Evolutionary conservation across 30 jellyfish, hydroid and myxozoan genomes (phyloP).

Genomic region (Mastigias papua): DNA sequence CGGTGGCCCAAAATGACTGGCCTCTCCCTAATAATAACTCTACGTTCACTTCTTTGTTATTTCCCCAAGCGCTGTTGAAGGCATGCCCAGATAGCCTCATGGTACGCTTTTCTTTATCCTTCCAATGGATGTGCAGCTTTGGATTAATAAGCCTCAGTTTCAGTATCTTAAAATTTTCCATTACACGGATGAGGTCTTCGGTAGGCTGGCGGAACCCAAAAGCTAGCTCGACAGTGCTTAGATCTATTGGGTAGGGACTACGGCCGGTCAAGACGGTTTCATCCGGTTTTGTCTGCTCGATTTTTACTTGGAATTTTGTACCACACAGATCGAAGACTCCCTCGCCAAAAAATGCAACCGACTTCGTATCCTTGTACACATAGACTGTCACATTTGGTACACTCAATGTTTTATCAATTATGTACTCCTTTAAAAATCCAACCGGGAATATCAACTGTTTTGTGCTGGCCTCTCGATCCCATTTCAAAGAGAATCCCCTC

Average conservation of each 20-base stretch:
- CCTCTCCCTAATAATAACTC: constrained; percentile 63
- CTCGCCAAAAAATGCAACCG: constrained; percentile 56
- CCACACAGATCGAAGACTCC: constrained; percentile 76
- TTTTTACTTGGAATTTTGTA: constrained; percentile 54
- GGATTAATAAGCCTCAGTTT: constrained; percentile 63
- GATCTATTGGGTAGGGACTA: constrained; percentile 69
- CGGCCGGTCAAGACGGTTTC: constrained; percentile 63
- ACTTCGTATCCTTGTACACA: constrained; percentile 20
- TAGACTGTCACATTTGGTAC: constrained; percentile 71
- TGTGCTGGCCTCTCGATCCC: constrained; percentile 26
- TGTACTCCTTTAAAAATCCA: constrained; percentile 39
- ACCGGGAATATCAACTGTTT: constrained; percentile 50
- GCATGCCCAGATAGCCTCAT: constrained; percentile 74
- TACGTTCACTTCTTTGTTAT: constrained; percentile 56
- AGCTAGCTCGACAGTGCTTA: constrained; percentile 78
- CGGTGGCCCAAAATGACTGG: constrained; percentile 72
- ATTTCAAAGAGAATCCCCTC: constrained; percentile 50
- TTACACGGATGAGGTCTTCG: constrained; percentile 20
- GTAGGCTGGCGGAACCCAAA: constrained; percentile 77
- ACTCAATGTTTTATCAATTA: constrained; percentile 41
- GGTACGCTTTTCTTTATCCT: constrained; percentile 29
- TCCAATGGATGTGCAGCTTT: constrained; percentile 57
- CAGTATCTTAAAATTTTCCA: constrained; percentile 50
- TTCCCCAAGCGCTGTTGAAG: constrained; percentile 63
- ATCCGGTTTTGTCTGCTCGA: constrained; percentile 72